Evolutionary conservation across 2,797 vertebrate genomes (phyloP), one percentile per base, ranked within the genome.

Genomic region (Schizopygopsis pylzovi): DNA sequence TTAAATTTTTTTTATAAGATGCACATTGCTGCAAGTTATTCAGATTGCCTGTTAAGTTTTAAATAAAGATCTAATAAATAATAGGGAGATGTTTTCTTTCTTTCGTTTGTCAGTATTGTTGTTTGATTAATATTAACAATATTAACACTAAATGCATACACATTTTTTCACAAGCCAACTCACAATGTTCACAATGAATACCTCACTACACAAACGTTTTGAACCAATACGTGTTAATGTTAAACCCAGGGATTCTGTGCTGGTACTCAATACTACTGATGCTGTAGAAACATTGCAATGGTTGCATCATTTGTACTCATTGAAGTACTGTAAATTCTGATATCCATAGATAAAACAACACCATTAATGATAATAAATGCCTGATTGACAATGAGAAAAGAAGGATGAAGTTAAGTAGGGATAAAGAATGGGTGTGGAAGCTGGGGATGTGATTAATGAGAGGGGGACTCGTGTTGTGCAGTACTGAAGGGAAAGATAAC

Each of bases 281-380:
- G 33, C 22, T 43, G 22, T 43, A 4, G 54, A 61, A 43, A 78
- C 4, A 41, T 20, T 37, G 28, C 10, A 61, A 16, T 25, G 22
- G 22, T 79, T 79, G 43, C 78, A 45, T 79, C 0, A 79, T 65
- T 47, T 79, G 13, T 67, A n/a, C 41, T 81, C 78, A 85, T 25
- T 0, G 10, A 76, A 37, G 49, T 59, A n/a, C 22, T 10, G 6
- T 5, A 33, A 45, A 3, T 65, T 67, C 15, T 49, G n/a, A 63
- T 63, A 47, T 47, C 39, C 2, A 68, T 37, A 37, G 13, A 92
- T 93, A 93, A 94, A 93, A 92, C 90, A 92, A 92, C 90, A 94
- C 91, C 91, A 93, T 94, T 93, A 95, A 94, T 95, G 93, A 94
- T 93, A 95, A 93, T 94, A 97, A 95, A 94, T 93, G 95, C 93